Evolutionary conservation across 2,888 invertebrate genomes (phyloP).

Genomic region (Erannis defoliaria): DNA sequence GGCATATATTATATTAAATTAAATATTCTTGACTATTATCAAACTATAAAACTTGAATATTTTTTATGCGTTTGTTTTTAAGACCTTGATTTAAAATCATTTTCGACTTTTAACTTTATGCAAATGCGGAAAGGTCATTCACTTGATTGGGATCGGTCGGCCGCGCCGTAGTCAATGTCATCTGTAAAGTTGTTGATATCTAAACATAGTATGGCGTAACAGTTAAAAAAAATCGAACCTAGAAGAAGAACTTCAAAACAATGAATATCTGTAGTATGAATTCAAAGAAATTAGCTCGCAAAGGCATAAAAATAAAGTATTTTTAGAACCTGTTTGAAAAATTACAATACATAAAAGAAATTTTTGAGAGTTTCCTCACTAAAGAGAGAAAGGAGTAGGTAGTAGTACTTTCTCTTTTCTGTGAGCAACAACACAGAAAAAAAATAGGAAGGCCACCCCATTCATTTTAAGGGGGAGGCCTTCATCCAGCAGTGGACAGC

Average conservation of each 20-base stretch:
- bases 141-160: neutral
- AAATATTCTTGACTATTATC: neutral
- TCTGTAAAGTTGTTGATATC: neutral
- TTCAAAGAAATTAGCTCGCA: no score
- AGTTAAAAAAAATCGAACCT: neutral
- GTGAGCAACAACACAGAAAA: no score
- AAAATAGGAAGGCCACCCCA: no score
- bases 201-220: neutral
- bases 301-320: no score
- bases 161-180: neutral
- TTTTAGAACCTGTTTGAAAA: no score
- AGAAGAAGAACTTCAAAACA: no score
- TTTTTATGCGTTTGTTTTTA: neutral
- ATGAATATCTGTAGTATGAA: neutral
- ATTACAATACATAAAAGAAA: no score
- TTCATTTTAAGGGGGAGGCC: no score
- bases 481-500: no score
- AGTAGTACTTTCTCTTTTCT: no score
- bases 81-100: constrained; percentile 3
- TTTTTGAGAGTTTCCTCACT: no score
- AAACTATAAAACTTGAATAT: neutral
- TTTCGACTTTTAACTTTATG: neutral
- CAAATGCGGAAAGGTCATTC: constrained; percentile 1
- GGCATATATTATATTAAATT: neutral
- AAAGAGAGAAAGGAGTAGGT: no score